These are phyloP conservation scores for Temnopleurus reevesii DNA, from an alignment of 53 echinoderm and acorn worm species.

Conservation along the genomic window DNA sequence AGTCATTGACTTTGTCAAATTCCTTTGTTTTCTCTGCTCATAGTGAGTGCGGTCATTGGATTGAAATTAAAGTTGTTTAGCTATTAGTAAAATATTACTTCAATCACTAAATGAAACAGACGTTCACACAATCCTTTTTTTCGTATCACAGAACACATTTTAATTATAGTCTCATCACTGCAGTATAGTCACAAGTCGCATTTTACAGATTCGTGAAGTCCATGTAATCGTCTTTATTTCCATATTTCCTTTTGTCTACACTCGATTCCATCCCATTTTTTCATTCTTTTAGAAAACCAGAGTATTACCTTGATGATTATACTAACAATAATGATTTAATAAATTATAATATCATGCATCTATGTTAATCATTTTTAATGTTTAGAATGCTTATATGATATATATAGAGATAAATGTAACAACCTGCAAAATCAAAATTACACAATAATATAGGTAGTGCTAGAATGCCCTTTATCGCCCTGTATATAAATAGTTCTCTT, in stretches of 20 bases:
- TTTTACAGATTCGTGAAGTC: no score
- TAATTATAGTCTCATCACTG: constrained; percentile 16
- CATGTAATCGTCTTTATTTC: not conserved
- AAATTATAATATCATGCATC: not conserved
- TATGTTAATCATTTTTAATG: not conserved
- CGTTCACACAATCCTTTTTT: not conserved
- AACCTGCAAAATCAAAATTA: not conserved
- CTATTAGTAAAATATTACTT: no score
- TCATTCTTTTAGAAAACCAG: not conserved
- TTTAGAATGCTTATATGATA: not conserved
- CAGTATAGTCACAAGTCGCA: constrained; percentile 16
- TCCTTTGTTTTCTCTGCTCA: no score
- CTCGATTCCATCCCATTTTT: not conserved
- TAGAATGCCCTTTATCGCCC: not conserved
- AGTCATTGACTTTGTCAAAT: no score
- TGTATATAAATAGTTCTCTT: not conserved
- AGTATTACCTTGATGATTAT: not conserved
- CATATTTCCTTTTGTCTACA: not conserved
- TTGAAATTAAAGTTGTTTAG: no score
- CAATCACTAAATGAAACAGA: no score
- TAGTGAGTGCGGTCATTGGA: no score
- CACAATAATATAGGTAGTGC: not conserved
- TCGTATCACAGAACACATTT: constrained; percentile 16
- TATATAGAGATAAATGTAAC: not conserved
- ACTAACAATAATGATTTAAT: not conserved